Base-by-base conservation (phyloP, 2,113 vertebrate species). In the Geococcyx californianus region DNA sequence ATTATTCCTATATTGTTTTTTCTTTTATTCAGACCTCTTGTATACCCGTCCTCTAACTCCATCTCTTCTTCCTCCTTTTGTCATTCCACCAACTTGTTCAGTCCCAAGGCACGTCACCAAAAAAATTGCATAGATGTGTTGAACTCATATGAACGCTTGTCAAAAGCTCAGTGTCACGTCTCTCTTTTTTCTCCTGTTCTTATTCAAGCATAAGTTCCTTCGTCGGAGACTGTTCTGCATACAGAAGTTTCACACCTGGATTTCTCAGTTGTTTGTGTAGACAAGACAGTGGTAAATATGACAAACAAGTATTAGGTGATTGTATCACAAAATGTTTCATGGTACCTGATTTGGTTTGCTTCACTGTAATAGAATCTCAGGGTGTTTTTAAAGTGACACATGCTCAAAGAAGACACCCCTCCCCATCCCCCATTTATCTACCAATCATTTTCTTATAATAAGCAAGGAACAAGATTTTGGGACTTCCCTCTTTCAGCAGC, bases 381-480 rank as follows among this genome's bases (percentile, higher is more conserved):
- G 26, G 19, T 13, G 1, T 83, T 86, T 59, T 88, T 88, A 44
- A 51, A 72, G 76, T n/a, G 63, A 70, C 34, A 63, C 44, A 36
- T 33, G 40, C 18, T 40, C 38, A 78, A 89, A 86, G 68, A 64
- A 89, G 31, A 83, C 38, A 26, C 87, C 40, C 40, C 40, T 42
- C 40, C 83, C 82, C 90, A 80, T 1, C 1, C 45, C 1, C 45
- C 81, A 86, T 93, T 92, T 90, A 75, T 19, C 60, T 67, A 25
- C 51, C 72, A n/a, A 54, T 78, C 55, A 56, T 31, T 78, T 52
- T 78, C 90, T 89, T 64, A 72, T 95, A 90, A 74, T n/a, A 67
- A 64, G 47, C 36, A 86, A 84, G 19, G 85, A 96, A 78, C 73
- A 92, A 81, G 90, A 81, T 81, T 95, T 93, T 90, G 56, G 77